These are phyloP conservation scores for Sterrhoptilus dennistouni DNA, from an alignment of 2,113 vertebrate species.

Conservation along the genomic window DNA sequence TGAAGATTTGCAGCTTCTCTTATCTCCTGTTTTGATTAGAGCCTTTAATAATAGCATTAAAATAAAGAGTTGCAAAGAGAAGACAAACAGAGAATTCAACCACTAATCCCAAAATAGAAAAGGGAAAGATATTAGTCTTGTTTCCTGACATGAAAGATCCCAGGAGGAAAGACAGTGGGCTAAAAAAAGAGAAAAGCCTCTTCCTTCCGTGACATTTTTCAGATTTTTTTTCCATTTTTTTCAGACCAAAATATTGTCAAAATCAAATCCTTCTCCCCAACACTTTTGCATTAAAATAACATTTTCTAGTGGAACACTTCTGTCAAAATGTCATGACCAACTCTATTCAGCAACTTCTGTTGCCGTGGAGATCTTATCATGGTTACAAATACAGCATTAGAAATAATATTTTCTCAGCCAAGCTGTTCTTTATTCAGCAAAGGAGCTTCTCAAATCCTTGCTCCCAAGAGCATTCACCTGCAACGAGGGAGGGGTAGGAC, in stretches of 20 bases:
- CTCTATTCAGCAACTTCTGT: background rate
- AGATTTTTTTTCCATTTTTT: background rate
- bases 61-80: background rate
- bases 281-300: background rate
- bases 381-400: constrained; percentile 11
- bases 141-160: background rate
- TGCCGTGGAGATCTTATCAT: background rate
- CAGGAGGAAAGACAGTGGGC: background rate
- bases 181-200: background rate
- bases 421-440: background rate
- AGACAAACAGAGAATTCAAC: background rate
- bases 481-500: background rate
- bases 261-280: background rate
- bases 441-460: background rate
- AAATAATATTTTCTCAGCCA: constrained; percentile 9
- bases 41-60: background rate
- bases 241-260: background rate
- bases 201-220: background rate
- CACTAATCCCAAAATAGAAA: constrained; percentile 9
- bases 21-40: constrained; percentile 20
- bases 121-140: background rate
- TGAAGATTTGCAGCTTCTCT: background rate
- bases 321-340: background rate
- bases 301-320: constrained; percentile 1
- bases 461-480: background rate